Percentiles rank a stretch among this genome's conserved stretches.
These are phyloP conservation scores for Sialis lutaria DNA, from an alignment of 2,888 invertebrate species.

Conservation along the genomic window DNA sequence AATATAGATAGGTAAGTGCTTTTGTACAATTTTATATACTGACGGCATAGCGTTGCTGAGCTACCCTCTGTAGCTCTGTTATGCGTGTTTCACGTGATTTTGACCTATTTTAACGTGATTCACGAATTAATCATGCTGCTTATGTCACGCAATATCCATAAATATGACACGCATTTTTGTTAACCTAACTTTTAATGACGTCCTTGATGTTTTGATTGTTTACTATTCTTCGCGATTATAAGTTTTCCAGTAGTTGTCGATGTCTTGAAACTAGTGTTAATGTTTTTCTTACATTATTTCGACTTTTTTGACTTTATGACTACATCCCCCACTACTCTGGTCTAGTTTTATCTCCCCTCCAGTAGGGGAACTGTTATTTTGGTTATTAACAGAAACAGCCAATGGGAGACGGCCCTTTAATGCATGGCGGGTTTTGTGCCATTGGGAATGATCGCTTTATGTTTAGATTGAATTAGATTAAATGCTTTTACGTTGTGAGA, in stretches of 20 bases:
- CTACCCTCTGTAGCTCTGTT: not conserved
- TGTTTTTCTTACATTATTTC: not conserved
- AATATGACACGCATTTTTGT: not conserved
- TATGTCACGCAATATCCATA: not conserved
- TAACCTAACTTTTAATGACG: conserved; percentile 2
- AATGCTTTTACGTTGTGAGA: too few relatives aligned
- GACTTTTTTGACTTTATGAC: conserved; percentile 1
- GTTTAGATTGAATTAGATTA: too few relatives aligned
- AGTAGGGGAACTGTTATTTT: not conserved
- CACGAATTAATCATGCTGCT: not conserved
- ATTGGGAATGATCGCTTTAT: too few relatives aligned
- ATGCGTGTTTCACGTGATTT: not conserved
- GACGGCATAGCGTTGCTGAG: conserved; percentile 1
- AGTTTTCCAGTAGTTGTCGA: too few relatives aligned
- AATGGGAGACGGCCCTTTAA: too few relatives aligned
- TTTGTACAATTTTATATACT: conserved; percentile 6
- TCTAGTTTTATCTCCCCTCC: not conserved
- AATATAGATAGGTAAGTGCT: conserved; percentile 6
- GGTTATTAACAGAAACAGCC: too few relatives aligned
- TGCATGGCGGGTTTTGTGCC: too few relatives aligned
- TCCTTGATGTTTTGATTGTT: not conserved
- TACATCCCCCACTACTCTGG: not conserved
- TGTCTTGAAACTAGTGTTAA: too few relatives aligned
- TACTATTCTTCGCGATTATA: not conserved
- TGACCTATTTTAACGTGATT: not conserved